Percentiles rank a stretch among this genome's conserved stretches.
phyloP scores from a whole-genome alignment of 2,113 vertebrate species.

The Bostrychus sinensis region DNA sequence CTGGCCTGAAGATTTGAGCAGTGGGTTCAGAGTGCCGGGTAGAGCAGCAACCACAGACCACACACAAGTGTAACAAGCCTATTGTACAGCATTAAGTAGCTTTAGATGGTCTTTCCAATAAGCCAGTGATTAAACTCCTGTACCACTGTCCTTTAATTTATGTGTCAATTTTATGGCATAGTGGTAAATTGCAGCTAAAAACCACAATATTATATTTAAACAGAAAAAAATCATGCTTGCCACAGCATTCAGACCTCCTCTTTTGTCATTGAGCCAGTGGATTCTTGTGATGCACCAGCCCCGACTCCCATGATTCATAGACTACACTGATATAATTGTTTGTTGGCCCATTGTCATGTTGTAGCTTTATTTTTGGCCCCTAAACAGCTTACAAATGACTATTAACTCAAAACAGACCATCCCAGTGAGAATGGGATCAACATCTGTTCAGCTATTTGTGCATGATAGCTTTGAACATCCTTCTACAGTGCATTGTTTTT shows the following conservation, averaged over 20 bases:
- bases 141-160: not conserved
- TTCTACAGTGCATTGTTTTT: not conserved
- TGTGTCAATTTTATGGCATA: not conserved
- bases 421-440: conserved; percentile 18
- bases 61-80: not conserved
- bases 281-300: too few relatives aligned
- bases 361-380: conserved; percentile 31
- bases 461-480: not conserved
- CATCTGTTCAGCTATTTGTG: not conserved
- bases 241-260: not conserved
- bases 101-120: too few relatives aligned
- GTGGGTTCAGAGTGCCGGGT: not conserved
- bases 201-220: conserved; percentile 30
- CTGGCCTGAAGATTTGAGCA: not conserved
- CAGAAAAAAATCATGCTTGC: too few relatives aligned
- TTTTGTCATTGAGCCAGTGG: too few relatives aligned
- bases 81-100: not conserved
- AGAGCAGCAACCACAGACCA: not conserved
- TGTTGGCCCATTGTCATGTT: conserved; percentile 25
- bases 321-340: too few relatives aligned
- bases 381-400: conserved; percentile 27
- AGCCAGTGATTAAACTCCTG: not conserved
- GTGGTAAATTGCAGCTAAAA: conserved; percentile 20
- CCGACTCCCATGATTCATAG: too few relatives aligned
- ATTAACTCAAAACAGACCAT: conserved; percentile 21